Base-by-base conservation (phyloP, 2,888 invertebrate genomes). In the Iselma pallidipennis region DNA sequence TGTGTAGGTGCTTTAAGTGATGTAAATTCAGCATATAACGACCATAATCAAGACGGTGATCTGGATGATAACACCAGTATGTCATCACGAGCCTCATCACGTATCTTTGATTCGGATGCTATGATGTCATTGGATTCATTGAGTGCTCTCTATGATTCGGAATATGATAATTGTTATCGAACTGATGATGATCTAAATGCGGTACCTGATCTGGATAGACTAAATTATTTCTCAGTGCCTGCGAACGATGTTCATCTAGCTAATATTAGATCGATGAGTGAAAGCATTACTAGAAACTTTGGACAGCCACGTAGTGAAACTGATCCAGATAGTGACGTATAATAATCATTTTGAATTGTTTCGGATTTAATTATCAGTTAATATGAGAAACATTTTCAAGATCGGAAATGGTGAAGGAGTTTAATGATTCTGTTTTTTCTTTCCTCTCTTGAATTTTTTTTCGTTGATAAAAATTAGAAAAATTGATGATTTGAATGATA, bases 41-140 rank as follows among this genome's bases (percentile, higher is more conserved):
- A 87, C 64, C 82, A 81, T 71, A 81, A 81, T 68, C 82, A 81
- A 58, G 83, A 84, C 55, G 83, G 83, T 51, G 85, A 85, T 67
- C 85, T 87, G 76, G 85, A 86, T 75, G 87, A 87, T 77, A 87
- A 94, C 76, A 92, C 92, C 68, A 89, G 89, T 69, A 89, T 94
- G 67, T 94, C 93, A 3, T 93, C 93, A 6, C 85, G 94, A 65
- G 93, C 94, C 31, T 93, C 92, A 21, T 92, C 93, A 12, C 86
- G 92, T 9, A 86, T 94, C 51, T 88, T 94, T 70, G 91, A 91
- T 80, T 89, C 90, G 1, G 91, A 91, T 75, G 90, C 90, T 55
- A 85, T 90, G 66, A 87, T 90, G 74, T 91, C 91, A 61, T 83
- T 92, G 51, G 92, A 92, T 80, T 92, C 91, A 14, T 84, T 92